Evolutionary conservation across 2,888 invertebrate species (phyloP), one percentile per base, ranked within the genome.

Genomic region (Palloptera scutellata): DNA sequence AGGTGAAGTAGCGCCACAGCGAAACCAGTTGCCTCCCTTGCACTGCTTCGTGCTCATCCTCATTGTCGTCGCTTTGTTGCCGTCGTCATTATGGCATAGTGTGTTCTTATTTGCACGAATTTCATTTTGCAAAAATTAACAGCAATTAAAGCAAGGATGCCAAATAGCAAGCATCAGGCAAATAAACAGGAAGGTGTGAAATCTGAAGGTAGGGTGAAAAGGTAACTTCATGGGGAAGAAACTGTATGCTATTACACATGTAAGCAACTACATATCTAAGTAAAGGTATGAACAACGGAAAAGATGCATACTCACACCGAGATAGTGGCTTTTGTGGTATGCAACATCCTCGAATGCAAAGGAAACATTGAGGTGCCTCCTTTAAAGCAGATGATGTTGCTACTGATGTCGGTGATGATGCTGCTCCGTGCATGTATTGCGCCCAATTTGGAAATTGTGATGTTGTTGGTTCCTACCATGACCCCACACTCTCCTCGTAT

Each of bases 41-140:
- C 70, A 68, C 17, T 54, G 19, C 66, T 45, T 15, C 60, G 17
- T 57, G 64, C 45, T 55, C 71, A 71, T 68, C 73, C 48, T 53
- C 45, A 53, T 64, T 67, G 61, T 48, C 65, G 66, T 61, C 52
- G 69, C n/a, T n/a, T n/a, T n/a, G n/a, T 66, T 59, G 61, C 54
- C 58, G 69, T 71, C 75, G 76, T 79, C 76, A 74, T 73, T 74
- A 74, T 73, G 69, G 69, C 54, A 69, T 61, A 72, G 71, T 69
- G 67, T 64, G 67, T 71, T 73, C 79, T 74, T 81, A 81, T 80
- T 81, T 81, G 81, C 81, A 80, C 74, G 79, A 81, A 81, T 79
- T 81, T 79, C 81, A 80, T 81, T 80, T 64, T 75, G 2, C 30
- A 77, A 73, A 76, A 81, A 80, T 79, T 81, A 81, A 80, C 80